These are phyloP conservation scores for Polietes domitor DNA, from an alignment of 2,888 invertebrate species.

Conservation along the genomic window DNA sequence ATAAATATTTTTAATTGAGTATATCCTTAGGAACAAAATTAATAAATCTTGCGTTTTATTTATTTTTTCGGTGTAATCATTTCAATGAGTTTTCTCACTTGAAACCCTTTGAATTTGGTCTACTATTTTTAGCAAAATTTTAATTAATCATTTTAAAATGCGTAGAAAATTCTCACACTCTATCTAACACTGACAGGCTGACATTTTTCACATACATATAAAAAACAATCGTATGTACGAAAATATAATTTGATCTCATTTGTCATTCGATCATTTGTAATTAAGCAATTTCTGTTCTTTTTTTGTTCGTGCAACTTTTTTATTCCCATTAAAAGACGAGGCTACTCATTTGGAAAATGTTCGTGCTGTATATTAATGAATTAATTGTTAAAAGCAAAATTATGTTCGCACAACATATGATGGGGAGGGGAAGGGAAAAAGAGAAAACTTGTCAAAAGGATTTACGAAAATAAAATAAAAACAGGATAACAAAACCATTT, in stretches of 20 bases:
- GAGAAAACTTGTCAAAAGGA: background rate
- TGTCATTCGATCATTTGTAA: slow-evolving; percentile 19
- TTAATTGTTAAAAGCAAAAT: slow-evolving; percentile 20
- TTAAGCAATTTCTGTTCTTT: too few species aligned
- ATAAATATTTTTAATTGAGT: too few species aligned
- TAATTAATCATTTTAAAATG: background rate
- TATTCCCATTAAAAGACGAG: background rate
- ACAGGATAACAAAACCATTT: background rate
- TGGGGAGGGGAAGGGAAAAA: background rate
- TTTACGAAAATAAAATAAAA: background rate
- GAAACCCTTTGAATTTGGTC: too few species aligned
- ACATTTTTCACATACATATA: background rate
- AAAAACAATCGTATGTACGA: background rate
- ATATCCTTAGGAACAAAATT: too few species aligned
- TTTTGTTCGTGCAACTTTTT: background rate
- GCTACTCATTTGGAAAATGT: background rate
- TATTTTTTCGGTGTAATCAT: too few species aligned
- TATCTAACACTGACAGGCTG: background rate
- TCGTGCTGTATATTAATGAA: background rate
- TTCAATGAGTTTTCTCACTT: too few species aligned
- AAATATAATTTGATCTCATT: slow-evolving; percentile 24
- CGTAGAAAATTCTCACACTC: background rate
- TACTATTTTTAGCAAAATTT: too few species aligned
- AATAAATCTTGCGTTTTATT: too few species aligned
- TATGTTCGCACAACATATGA: background rate